phyloP scores from a whole-genome alignment of 92 coral and sea anemone genomes.

The Micromussa lordhowensis region DNA sequence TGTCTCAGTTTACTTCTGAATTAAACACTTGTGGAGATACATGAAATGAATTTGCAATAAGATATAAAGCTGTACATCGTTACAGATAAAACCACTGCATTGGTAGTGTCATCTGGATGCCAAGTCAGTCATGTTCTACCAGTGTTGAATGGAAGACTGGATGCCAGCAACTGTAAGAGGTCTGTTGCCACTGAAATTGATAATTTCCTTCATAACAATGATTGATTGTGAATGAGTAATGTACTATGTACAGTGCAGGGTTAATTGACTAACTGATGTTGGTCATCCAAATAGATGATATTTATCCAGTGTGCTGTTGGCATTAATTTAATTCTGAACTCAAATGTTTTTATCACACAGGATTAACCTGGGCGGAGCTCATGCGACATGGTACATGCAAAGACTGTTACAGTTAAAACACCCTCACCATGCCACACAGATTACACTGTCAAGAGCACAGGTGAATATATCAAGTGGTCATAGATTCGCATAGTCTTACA shows the following conservation, averaged over 20 bases:
- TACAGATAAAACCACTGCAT: conserved; percentile 70
- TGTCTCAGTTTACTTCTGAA: no score
- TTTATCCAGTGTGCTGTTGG: no score
- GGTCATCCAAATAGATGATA: no score
- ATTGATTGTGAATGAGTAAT: not conserved
- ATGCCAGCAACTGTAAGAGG: conserved; percentile 98
- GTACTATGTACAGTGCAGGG: no score
- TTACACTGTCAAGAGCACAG: conserved; percentile 95
- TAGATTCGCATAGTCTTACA: not conserved
- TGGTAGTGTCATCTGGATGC: conserved; percentile 93
- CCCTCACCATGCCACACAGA: conserved; percentile 92
- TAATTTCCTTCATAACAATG: not conserved
- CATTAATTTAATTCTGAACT: no score
- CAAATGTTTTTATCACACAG: conserved; percentile 35
- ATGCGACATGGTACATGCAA: conserved; percentile 96
- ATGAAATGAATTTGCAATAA: not conserved
- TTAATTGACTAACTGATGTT: no score
- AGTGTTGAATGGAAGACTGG: conserved; percentile 89
- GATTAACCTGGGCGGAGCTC: conserved; percentile 94
- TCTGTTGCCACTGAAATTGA: conserved; percentile 3
- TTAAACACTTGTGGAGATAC: no score
- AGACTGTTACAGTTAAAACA: conserved; percentile 91
- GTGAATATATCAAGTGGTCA: conserved; percentile 25
- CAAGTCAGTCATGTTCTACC: conserved; percentile 95
- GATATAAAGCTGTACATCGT: not conserved